Evolutionary conservation across 1,140 invertebrate genomes (phyloP).

Genomic region (Eumeta japonica): DNA sequence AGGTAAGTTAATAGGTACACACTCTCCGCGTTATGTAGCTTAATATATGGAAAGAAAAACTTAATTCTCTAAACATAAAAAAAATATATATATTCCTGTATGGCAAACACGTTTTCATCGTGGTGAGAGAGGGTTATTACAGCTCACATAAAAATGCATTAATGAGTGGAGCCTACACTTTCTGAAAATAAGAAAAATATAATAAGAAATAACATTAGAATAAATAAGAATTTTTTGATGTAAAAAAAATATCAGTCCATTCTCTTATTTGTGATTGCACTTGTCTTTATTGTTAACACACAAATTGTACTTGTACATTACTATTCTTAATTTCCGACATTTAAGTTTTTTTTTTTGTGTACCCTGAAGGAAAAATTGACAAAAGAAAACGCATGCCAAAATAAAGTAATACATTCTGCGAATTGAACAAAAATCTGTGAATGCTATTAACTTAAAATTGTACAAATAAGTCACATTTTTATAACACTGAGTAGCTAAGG

Average conservation of each 20-base stretch:
- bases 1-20: constrained; percentile 55
- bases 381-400: too few species aligned
- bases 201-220: too few species aligned
- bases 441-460: too few species aligned
- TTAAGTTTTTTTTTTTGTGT: too few species aligned
- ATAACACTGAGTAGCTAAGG: constrained; percentile 53
- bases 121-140: too few species aligned
- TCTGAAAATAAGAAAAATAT: too few species aligned
- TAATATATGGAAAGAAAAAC: constrained; percentile 38
- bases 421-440: constrained; percentile 25
- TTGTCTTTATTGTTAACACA: constrained; percentile 10
- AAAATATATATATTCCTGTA: constrained; percentile 17
- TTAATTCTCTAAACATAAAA: constrained; percentile 20
- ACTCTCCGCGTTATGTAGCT: constrained; percentile 41
- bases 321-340: too few species aligned
- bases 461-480: constrained; percentile 31
- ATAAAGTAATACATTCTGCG: too few species aligned
- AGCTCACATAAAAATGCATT: too few species aligned
- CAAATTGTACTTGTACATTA: background rate
- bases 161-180: too few species aligned
- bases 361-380: too few species aligned
- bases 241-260: constrained; percentile 50
- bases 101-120: constrained; percentile 42
- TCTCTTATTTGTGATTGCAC: constrained; percentile 42
- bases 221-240: constrained; percentile 39